A percentile compares a stretch with the other conserved stretches of the same genome.
phyloP scores from a whole-genome alignment of 2,888 invertebrate genomes.

The Apamea anceps region DNA sequence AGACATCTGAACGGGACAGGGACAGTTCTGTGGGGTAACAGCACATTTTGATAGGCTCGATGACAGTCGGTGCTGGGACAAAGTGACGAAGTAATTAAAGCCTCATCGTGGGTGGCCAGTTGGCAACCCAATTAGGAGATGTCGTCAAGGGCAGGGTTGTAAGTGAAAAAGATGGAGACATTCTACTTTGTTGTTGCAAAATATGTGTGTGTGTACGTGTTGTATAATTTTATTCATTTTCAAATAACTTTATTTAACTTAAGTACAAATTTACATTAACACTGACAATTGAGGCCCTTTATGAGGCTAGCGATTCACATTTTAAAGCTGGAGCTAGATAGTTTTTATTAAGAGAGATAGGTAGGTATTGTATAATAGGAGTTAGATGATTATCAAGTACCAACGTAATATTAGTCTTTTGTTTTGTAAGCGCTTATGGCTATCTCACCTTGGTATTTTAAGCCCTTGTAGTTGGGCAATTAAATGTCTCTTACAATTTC shows the following conservation, averaged over 20 bases:
- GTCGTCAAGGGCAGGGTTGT: conserved; percentile 12
- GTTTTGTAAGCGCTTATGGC: neutral
- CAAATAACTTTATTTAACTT: neutral
- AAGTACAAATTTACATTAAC: neutral
- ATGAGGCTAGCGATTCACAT: neutral
- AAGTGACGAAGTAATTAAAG: conserved; percentile 54
- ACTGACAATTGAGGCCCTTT: neutral
- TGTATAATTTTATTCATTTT: neutral
- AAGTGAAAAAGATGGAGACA: neutral
- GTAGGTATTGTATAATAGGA: neutral
- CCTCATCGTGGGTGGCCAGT: conserved; percentile 52
- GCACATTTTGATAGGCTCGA: conserved; percentile 53
- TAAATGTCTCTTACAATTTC: neutral
- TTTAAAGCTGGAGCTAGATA: no score
- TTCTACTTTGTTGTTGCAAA: conserved; percentile 5
- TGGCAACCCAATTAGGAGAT: conserved; percentile 48
- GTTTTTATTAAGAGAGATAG: no score
- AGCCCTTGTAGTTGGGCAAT: neutral
- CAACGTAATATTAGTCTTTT: neutral
- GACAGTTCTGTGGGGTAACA: conserved; percentile 44
- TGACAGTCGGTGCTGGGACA: conserved; percentile 46
- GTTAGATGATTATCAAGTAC: neutral
- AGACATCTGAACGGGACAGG: conserved; percentile 11
- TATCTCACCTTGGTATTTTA: neutral
- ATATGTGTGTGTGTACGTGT: neutral